Evolutionary conservation across 1,140 invertebrate species (phyloP), one percentile per base, ranked within the genome.

Genomic region (Procambarus virginalis): DNA sequence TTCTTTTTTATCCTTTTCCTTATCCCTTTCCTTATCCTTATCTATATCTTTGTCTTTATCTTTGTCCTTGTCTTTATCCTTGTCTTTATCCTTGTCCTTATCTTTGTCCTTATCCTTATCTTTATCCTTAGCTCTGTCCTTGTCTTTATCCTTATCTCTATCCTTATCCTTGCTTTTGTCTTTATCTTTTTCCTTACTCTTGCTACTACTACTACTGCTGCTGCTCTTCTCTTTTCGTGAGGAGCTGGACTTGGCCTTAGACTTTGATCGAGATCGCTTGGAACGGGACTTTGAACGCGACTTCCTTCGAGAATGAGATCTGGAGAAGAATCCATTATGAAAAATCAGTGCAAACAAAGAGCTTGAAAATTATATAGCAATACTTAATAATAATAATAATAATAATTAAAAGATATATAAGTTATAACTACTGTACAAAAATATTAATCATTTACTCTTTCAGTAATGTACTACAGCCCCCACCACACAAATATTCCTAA

Each of bases 191-290:
- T 82, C 64, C 34, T 89, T 83, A 64, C 58, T 75, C 22, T 49
- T 81, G 17, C 70, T 86, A 48, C 83, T 80, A 58, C 85, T 89
- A 51, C 81, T 81, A 34, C 73, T 84, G 68, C 78, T 77, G 80
- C 73, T 84, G 8, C 86, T 79, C 45, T 68, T 79, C 6, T 51
- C 55, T n/a, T 73, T 80, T n/a, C 64, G 83, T 2, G 80, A 86
- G 5, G 84, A 75, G 5, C 34, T 81, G 5, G 83, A 75, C 48
- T 90, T 90, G 46, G 76, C 17, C 83, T 85, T 90, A 46, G 89
- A 85, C 77, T 85, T 90, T 9, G 86, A 89, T 17, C 79, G 51
- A 55, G 90, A 91, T n/a, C 90, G 49, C 58, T 86, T 79, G 9
- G 91, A 92, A 2, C 89, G 70, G 20, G 81, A 85, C 75, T 85